Evolutionary conservation across 2,888 invertebrate genomes (phyloP), one percentile per base, ranked within the genome.

Genomic region (Abscondita cerata): DNA sequence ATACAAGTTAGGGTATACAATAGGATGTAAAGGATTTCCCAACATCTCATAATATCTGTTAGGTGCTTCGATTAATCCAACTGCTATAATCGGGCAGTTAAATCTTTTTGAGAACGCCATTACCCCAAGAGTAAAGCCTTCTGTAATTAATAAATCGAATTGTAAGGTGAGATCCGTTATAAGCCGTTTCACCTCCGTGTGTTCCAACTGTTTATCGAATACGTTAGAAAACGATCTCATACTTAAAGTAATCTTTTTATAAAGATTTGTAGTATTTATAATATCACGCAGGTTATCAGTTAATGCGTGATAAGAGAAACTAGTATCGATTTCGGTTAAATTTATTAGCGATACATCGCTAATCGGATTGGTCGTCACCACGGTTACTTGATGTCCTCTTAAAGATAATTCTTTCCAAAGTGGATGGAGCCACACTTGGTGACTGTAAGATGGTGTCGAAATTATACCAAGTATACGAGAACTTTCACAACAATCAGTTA

Each of bases 101-200:
- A 86, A 86, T 67, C 83, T 83, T 40, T 85, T 81, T 13, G 84
- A 83, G 13, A 83, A 81, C 0, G 82, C 84, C 55, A 83, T 83
- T 31, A 83, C 70, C 0, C 83, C 55, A 0, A 85, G 84, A 1
- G 82, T 77, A 8, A 85, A 79, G 11, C 82, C 81, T 74, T 87
- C 87, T 1, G 83, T 80, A 38, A 87, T 76, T 0, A 86, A 82
- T 25, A 86, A 70, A 73, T 87, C 87, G 65, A 86, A 87, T 56
- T 80, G 79, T 16, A 82, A 75, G 81, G 66, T 68, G 25, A 68
- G 57, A 60, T 76, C 70, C 12, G 74, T 66, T 15, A 78, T 74
- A 11, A 78, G 56, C 34, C 72, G 65, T 61, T 75, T 71, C 1
- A 78, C 74, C 62, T 73, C 67, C 0, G 72, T 68, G 36, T 71